Evolutionary conservation across 2,888 invertebrate species (phyloP).

Genomic region (Tromatobia lineatoria): DNA sequence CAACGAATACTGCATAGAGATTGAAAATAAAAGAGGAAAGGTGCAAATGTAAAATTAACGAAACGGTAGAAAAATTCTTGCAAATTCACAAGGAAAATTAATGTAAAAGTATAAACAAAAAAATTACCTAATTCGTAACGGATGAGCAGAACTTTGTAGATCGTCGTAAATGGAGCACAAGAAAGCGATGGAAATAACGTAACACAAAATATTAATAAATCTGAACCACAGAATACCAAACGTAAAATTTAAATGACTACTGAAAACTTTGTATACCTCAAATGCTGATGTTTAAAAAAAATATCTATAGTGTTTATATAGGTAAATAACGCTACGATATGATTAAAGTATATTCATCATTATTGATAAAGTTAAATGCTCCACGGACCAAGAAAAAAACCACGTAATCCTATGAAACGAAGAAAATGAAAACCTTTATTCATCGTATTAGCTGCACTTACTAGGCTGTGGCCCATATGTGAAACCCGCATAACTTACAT

Average conservation of each 20-base stretch:
- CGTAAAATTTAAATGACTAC: constrained; percentile 43
- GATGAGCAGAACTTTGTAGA: constrained; percentile 40
- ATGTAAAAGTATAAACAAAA: not conserved
- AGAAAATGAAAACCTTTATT: constrained; percentile 71
- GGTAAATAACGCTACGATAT: constrained; percentile 69
- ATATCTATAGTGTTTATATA: constrained; percentile 63
- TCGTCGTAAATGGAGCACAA: not conserved
- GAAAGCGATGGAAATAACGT: not conserved
- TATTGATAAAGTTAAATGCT: constrained; percentile 79
- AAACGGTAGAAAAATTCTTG: constrained; percentile 18
- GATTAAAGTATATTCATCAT: constrained; percentile 70
- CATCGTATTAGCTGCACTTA: constrained; percentile 79
- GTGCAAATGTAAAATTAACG: constrained; percentile 31
- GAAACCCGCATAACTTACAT: constrained; percentile 63
- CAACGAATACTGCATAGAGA: constrained; percentile 72
- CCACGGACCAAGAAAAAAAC: constrained; percentile 82
- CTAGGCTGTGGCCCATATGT: constrained; percentile 75
- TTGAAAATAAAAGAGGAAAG: constrained; percentile 12
- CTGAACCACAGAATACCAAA: constrained; percentile 32
- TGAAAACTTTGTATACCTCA: constrained; percentile 69
- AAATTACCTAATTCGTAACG: constrained; percentile 30
- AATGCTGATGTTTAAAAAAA: constrained; percentile 52
- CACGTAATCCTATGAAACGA: constrained; percentile 75
- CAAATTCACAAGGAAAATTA: not conserved
- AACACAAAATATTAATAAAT: constrained; percentile 22